Conservation (phyloP, 2,797 vertebrate species). For the Aselliscus stoliczkanus region DNA sequence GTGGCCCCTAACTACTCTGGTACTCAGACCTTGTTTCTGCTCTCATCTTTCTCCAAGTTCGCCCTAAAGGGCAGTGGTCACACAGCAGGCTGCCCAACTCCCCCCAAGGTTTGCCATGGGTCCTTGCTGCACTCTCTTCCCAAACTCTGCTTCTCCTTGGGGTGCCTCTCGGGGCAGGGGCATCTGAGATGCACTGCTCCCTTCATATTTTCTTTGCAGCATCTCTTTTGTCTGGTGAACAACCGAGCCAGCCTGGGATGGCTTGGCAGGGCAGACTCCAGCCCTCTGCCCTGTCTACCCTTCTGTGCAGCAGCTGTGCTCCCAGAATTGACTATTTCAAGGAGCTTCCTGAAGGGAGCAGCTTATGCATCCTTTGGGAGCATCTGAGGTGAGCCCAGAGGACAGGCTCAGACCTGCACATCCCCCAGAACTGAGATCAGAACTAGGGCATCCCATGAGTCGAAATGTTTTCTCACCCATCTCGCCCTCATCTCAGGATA, state of each 20-base stretch:
- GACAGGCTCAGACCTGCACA: neutral
- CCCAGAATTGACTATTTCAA: fast-evolving
- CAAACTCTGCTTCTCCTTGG: neutral
- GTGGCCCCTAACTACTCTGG: neutral
- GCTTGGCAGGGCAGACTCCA: neutral
- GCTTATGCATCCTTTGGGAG: too few relatives aligned
- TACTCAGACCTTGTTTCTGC: neutral
- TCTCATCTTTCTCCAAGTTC: neutral
- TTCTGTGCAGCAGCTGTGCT: too few relatives aligned
- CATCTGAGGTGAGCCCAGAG: neutral
- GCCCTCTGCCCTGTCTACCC: neutral
- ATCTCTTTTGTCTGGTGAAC: neutral
- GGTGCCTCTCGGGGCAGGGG: fast-evolving
- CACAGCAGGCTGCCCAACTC: fast-evolving
- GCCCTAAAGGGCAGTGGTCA: neutral
- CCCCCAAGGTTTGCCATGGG: too few relatives aligned
- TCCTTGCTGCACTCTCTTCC: too few relatives aligned
- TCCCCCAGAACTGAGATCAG: neutral
- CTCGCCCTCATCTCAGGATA: neutral
- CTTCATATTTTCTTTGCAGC: neutral
- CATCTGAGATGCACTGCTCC: fast-evolving
- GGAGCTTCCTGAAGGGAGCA: neutral
- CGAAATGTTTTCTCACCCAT: neutral
- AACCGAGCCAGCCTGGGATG: neutral
- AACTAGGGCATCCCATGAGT: neutral